Base-by-base conservation (phyloP, 2,113 vertebrate genomes). In the Datnioides undecimradiatus region DNA sequence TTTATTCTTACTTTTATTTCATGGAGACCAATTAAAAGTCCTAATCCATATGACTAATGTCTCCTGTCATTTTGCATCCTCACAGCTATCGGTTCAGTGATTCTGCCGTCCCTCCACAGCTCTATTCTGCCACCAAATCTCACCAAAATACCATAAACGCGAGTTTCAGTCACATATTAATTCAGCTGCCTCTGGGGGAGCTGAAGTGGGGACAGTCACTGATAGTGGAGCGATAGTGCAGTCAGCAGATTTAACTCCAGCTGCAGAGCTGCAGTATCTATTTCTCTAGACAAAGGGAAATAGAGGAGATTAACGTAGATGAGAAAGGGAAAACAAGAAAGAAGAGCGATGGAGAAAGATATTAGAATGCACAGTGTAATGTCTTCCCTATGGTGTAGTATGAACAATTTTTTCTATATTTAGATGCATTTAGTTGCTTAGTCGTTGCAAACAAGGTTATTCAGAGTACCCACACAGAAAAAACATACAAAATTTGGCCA, bases 221-320 rank as follows among this genome's bases (percentile, higher is more conserved):
- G 83, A 88, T 83, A 82, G 82, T 31, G 65, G 75, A 71, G 80
- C 83, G 84, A 89, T 89, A 79, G 76, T 80, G 58, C 73, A 85
- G 86, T 94, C 91, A 92, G 90, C 91, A 89, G 68, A 89, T 90
- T 92, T 75, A 60, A 87, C 57, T 73, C n/a, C 8, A 14, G 27
- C 74, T 73, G 76, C 81, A 73, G 34, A 75, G 23, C 71, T 33
- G 76, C 73, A 54, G 60, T 59, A 46, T 86, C 36, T 85, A 27
- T 63, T 68, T 64, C 62, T 85, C 62, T 40, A 51, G 23, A 74
- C 19, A 23, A 17, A 52, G n/a, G 31, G 46, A 31, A 66, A 49
- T 29, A 19, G 65, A 52, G 34, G 29, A 33, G 34, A 69, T 80
- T 55, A 82, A 62, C 48, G n/a, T 58, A 17, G 38, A 78, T 58